phyloP scores from a whole-genome alignment of 2,888 invertebrate species.

The Diogma glabrata region DNA sequence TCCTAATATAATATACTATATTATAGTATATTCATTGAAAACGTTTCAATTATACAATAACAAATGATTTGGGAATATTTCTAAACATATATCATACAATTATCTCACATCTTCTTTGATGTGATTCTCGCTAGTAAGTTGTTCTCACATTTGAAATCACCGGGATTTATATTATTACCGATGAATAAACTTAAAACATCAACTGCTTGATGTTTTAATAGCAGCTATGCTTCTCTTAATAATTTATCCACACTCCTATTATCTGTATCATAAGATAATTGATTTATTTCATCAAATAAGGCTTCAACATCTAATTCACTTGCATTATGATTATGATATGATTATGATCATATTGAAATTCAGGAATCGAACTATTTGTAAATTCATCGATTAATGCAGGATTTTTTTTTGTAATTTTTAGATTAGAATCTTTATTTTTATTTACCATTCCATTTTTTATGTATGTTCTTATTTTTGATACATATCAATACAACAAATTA shows the following conservation, averaged over 20 bases:
- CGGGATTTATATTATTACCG: not conserved
- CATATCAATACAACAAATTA: too few relatives aligned
- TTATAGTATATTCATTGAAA: too few relatives aligned
- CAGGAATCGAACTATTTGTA: constrained; percentile 33
- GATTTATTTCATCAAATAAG: constrained; percentile 57
- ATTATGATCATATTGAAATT: constrained; percentile 34
- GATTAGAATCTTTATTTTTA: not conserved
- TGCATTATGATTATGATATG: constrained; percentile 24
- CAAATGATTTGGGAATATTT: too few relatives aligned
- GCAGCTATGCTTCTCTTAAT: constrained; percentile 44
- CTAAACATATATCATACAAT: too few relatives aligned
- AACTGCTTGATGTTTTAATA: constrained; percentile 30
- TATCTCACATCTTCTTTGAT: not conserved
- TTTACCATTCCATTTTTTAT: not conserved
- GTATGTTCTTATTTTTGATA: not conserved
- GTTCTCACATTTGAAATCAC: not conserved
- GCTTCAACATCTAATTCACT: constrained; percentile 47
- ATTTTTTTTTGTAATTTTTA: not conserved
- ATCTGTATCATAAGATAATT: constrained; percentile 39
- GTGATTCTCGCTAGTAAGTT: too few relatives aligned
- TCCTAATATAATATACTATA: too few relatives aligned
- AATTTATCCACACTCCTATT: constrained; percentile 46
- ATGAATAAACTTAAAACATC: not conserved
- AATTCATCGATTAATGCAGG: constrained; percentile 25
- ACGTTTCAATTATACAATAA: too few relatives aligned